Evolutionary conservation across 1,140 invertebrate species (phyloP), one percentile per base, ranked within the genome.

Genomic region (Oryzaephilus surinamensis): DNA sequence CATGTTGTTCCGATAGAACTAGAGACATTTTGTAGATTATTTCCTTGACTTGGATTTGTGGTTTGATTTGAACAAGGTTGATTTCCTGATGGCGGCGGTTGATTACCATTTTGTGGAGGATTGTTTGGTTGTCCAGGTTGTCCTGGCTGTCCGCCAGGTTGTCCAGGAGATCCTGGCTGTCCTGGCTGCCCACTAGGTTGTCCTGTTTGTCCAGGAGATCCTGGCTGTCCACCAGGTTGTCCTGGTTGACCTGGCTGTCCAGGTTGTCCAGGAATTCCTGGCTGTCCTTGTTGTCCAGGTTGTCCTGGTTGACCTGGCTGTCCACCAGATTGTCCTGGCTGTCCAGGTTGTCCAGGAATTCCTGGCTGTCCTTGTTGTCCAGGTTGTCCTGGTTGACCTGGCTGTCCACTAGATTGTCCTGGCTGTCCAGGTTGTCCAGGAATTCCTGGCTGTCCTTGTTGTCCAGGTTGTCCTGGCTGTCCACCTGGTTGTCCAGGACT

Each of bases 201-300:
- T 20, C 4, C 8, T 4, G 4, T 5, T 5, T 20, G 4, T n/a
- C n/a, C n/a, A n/a, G n/a, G n/a, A n/a, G n/a, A n/a, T 20, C 50
- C 34, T 50, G 45, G 13, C 44, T 38, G 4, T 20, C 40, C 36
- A 32, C 46, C 52, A 36, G 49, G 52, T 12, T 47, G 23, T 11
- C 46, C 52, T 20, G 59, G 54, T 26, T 50, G 24, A n/a, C 55
- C 54, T n/a, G 54, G 51, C 46, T 34, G 54, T 49, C 41, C 43
- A 33, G 45, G 46, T 18, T 50, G 43, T 0, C 34, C 45, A 21
- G 56, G 45, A 7, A 46, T 11, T 31, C 44, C 38, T 31, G 44
- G 29, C 32, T 44, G 33, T 2, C 40, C 38, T 12, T 37, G 33
- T 35, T 38, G 23, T 5, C 26, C 24, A 20, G 8, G 23, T 29